Conservation (phyloP, 2,113 vertebrate species). For the Oreotrochilus melanogaster region DNA sequence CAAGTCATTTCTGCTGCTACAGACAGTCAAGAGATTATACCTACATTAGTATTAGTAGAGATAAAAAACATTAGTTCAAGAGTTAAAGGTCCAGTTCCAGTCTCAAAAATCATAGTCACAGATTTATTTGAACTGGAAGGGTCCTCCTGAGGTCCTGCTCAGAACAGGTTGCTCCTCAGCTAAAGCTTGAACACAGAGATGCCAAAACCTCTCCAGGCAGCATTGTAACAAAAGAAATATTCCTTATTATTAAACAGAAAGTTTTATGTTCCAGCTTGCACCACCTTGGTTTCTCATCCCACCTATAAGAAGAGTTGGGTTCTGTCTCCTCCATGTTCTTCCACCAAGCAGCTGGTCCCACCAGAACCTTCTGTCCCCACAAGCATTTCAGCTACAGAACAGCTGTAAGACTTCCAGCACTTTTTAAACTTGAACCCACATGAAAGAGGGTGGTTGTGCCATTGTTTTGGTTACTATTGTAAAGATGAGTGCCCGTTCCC, state of each 20-base stretch:
- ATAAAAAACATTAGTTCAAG: background rate
- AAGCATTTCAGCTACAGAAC: background rate
- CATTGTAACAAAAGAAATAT: background rate
- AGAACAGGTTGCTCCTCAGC: background rate
- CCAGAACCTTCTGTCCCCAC: background rate
- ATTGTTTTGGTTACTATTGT: background rate
- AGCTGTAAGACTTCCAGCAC: background rate
- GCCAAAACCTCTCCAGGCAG: background rate
- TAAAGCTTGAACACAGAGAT: background rate
- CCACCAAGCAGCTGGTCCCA: background rate
- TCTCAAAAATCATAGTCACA: background rate
- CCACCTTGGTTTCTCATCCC: background rate
- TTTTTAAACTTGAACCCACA: background rate
- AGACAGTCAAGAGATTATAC: background rate
- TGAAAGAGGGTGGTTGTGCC: background rate
- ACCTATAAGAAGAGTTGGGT: background rate
- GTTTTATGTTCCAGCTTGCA: background rate
- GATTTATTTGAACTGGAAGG: background rate
- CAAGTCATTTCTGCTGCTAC: background rate
- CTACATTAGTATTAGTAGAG: background rate
- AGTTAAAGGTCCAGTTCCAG: background rate
- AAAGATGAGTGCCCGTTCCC: background rate
- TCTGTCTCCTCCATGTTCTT: background rate
- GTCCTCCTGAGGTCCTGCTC: background rate
- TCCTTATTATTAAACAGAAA: background rate